Evolutionary conservation across 1,140 invertebrate genomes (phyloP).

Genomic region (Cydia amplana): DNA sequence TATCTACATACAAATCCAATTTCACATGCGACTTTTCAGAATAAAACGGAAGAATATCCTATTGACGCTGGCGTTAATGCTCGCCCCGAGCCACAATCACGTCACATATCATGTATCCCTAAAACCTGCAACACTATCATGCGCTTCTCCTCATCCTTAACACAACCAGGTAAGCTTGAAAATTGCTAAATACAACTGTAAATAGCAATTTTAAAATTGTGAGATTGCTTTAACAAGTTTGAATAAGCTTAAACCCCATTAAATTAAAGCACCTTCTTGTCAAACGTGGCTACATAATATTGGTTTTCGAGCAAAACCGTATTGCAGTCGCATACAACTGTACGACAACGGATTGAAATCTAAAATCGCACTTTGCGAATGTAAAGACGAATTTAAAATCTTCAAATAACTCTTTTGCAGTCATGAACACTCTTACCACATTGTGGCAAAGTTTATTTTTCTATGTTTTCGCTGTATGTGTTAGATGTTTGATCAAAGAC

Average conservation of each 20-base stretch:
- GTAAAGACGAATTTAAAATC: background rate
- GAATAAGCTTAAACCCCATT: background rate
- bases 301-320: background rate
- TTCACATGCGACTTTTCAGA: background rate
- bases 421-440: background rate
- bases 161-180: background rate
- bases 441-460: slow-evolving; percentile 14
- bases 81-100: slow-evolving; percentile 13
- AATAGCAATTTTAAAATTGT: background rate
- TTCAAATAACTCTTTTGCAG: background rate
- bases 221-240: background rate
- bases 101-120: slow-evolving; percentile 20
- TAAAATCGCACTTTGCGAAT: background rate
- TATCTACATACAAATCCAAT: background rate
- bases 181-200: background rate
- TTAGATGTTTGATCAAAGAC: slow-evolving; percentile 33
- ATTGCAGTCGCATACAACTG: background rate
- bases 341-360: background rate
- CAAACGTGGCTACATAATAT: background rate
- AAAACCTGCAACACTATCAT: background rate
- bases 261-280: background rate
- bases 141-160: background rate
- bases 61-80: slow-evolving; percentile 16
- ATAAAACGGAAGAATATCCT: background rate
- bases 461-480: background rate